These are phyloP conservation scores for Macrostomum cliftonense DNA, from an alignment of 2,888 invertebrate species.

Conservation along the genomic window DNA sequence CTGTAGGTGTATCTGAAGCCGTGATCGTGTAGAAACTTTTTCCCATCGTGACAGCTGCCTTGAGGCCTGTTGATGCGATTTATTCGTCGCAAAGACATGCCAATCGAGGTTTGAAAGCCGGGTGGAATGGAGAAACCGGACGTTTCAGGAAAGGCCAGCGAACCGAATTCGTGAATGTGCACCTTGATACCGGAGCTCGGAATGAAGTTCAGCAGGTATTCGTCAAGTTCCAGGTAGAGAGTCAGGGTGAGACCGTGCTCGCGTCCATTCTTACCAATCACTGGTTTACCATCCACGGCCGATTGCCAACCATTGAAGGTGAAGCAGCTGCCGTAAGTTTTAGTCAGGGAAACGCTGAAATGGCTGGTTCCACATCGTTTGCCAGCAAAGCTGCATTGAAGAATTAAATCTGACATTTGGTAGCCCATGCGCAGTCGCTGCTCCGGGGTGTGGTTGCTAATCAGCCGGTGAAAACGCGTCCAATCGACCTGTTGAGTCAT, in stretches of 20 bases:
- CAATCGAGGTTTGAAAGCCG: constrained; percentile 17
- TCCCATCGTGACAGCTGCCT: no score
- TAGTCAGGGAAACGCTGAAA: constrained; percentile 1
- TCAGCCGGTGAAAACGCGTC: no score
- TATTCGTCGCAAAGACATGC: constrained; percentile 10
- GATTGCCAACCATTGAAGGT: constrained; percentile 13
- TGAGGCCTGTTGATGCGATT: no score
- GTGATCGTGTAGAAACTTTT: no score
- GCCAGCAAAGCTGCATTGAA: constrained; percentile 18
- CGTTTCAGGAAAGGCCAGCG: constrained; percentile 16
- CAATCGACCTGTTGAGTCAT: no score
- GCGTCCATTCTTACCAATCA: no score
- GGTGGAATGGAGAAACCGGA: constrained; percentile 17
- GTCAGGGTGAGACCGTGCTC: constrained; percentile 17
- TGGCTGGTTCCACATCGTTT: constrained; percentile 14
- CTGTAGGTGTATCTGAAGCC: no score
- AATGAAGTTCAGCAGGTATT: constrained; percentile 18
- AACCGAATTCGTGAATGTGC: constrained; percentile 16
- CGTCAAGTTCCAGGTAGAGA: constrained; percentile 17
- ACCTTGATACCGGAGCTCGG: constrained; percentile 17
- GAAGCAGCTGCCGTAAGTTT: constrained; percentile 14
- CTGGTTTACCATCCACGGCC: no score
- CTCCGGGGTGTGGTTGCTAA: background rate
- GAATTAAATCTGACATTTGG: constrained; percentile 16
- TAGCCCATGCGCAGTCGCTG: constrained; percentile 12